phyloP scores from a whole-genome alignment of 2,113 vertebrate species.

The Apodemus sylvaticus region DNA sequence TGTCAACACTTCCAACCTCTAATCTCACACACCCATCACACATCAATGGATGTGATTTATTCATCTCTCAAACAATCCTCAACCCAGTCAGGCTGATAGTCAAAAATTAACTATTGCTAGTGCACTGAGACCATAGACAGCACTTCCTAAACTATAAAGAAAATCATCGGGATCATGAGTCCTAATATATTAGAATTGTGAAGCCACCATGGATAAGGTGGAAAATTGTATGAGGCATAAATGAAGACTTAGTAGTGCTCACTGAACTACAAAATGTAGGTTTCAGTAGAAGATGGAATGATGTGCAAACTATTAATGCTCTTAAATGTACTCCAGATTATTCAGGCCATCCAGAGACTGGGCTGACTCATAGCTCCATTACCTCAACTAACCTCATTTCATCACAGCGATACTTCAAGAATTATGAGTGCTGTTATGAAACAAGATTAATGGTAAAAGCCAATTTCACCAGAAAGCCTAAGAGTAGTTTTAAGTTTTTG shows the following conservation, averaged over 20 bases:
- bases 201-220: not conserved
- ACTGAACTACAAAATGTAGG: not conserved
- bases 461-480: constrained; percentile 23
- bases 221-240: not conserved
- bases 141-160: not conserved
- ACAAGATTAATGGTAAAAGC: constrained; percentile 59
- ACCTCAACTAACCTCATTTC: constrained; percentile 60
- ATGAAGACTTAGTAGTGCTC: not conserved
- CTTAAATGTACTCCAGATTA: not conserved
- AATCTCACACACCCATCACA: not conserved
- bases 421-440: constrained; percentile 43
- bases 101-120: not conserved
- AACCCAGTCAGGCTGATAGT: not conserved
- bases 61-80: not conserved
- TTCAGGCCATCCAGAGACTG: not conserved
- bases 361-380: constrained; percentile 52
- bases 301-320: not conserved
- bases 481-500: constrained; percentile 64
- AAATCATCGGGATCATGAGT: not conserved
- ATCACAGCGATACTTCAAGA: constrained; percentile 15
- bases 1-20: not conserved
- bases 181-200: not conserved
- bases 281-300: not conserved
- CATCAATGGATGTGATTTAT: not conserved
- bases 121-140: not conserved